Conservation (phyloP, 2,113 vertebrate species). For the Thermophis baileyi region DNA sequence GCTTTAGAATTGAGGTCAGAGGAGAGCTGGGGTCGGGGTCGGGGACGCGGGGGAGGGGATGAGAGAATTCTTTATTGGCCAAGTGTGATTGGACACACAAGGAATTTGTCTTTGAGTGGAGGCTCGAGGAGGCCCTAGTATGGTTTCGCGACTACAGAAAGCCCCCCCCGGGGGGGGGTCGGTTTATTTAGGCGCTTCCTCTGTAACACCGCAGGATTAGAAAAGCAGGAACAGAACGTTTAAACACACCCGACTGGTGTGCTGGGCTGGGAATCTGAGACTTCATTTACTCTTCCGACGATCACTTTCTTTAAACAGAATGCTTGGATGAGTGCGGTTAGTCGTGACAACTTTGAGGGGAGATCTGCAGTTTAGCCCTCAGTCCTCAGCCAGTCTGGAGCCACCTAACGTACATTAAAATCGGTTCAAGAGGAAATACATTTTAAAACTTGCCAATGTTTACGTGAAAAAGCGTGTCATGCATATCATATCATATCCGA, state of each 20-base stretch:
- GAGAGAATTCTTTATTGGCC: too few species aligned
- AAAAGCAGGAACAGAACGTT: neutral
- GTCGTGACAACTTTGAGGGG: neutral
- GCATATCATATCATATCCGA: neutral
- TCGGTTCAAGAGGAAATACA: neutral
- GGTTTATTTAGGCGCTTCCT: neutral
- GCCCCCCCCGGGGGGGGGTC: too few species aligned
- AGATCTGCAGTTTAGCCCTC: neutral
- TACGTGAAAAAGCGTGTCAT: neutral
- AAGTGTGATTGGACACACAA: too few species aligned
- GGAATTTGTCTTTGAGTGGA: too few species aligned
- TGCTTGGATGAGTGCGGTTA: neutral
- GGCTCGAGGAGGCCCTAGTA: neutral
- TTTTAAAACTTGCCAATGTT: neutral
- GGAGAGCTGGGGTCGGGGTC: rapidly evolving
- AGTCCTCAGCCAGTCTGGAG: neutral
- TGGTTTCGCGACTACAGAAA: too few species aligned
- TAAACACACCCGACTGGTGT: neutral
- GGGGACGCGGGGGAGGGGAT: too few species aligned
- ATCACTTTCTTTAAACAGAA: neutral
- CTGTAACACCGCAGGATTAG: neutral
- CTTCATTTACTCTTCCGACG: neutral
- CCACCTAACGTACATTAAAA: neutral
- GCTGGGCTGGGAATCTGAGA: neutral
- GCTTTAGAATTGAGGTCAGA: too few species aligned